Percentiles rank a stretch among this genome's conserved stretches.
phyloP scores from a whole-genome alignment of 2,797 vertebrate genomes.

The Tragopan temminckii region DNA sequence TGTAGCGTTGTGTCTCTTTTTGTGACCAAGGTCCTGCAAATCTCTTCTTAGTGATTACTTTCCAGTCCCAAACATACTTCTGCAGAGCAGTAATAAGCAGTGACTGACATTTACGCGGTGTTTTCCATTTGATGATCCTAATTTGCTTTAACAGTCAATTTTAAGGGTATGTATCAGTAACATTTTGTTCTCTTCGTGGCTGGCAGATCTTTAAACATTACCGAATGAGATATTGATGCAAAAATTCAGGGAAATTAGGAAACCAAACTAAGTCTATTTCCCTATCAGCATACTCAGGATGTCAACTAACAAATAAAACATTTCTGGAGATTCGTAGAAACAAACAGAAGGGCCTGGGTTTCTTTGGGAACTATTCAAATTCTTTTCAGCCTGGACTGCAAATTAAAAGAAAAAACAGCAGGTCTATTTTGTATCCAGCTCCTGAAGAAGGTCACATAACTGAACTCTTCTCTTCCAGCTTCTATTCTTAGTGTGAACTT shows the following conservation, averaged over 20 bases:
- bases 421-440: constrained; percentile 59
- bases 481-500: constrained; percentile 85
- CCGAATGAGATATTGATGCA: not conserved
- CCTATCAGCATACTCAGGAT: constrained; percentile 5
- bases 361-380: constrained; percentile 30
- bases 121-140: not conserved
- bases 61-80: not conserved
- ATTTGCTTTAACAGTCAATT: not conserved
- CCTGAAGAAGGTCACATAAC: constrained; percentile 79
- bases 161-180: not conserved
- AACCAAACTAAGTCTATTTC: constrained; percentile 20
- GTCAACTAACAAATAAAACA: constrained; percentile 33
- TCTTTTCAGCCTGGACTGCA: constrained; percentile 39
- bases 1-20: not conserved
- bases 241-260: constrained; percentile 4
- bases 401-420: constrained; percentile 55
- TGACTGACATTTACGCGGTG: not conserved
- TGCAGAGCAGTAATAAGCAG: not conserved
- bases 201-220: not conserved
- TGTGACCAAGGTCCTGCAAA: not conserved
- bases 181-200: not conserved
- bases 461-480: constrained; percentile 75
- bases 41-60: not conserved
- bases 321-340: constrained; percentile 22
- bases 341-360: constrained; percentile 22